Evolutionary conservation across 2,797 vertebrate species (phyloP).

Genomic region (Enteromius radiatus): DNA sequence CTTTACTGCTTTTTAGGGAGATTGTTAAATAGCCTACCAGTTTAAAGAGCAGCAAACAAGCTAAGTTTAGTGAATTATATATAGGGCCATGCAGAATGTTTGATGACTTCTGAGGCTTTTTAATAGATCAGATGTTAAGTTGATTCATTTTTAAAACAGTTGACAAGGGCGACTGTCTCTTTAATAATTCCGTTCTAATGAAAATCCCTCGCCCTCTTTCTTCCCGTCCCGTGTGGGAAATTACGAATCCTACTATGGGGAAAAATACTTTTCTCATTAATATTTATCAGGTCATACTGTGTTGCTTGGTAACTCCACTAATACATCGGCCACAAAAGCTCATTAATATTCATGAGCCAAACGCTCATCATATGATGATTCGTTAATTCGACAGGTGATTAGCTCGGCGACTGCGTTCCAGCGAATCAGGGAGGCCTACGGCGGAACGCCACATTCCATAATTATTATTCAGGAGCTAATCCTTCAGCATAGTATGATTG

Average conservation of each 20-base stretch:
- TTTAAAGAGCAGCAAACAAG: not conserved
- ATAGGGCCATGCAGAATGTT: too few relatives aligned
- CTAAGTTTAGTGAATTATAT: too few relatives aligned
- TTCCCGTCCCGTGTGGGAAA: conserved; percentile 1
- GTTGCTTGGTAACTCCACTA: conserved; percentile 14
- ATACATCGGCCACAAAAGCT: not conserved
- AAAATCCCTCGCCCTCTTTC: conserved; percentile 63
- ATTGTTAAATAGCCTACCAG: not conserved
- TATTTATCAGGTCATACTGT: conserved; percentile 15
- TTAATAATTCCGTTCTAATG: conserved; percentile 73
- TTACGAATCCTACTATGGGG: conserved; percentile 21
- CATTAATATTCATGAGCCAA: conserved; percentile 4
- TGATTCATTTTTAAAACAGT: not conserved
- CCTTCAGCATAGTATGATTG: conserved; percentile 26
- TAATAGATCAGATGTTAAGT: not conserved
- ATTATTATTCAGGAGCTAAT: conserved; percentile 6
- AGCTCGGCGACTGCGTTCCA: not conserved
- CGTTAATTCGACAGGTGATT: conserved; percentile 5
- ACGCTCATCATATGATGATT: not conserved
- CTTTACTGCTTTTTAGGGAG: not conserved
- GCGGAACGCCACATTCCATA: not conserved
- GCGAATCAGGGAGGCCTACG: not conserved
- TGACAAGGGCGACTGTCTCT: conserved; percentile 64
- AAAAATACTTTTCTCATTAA: not conserved
- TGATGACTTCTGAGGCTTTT: not conserved